These are phyloP conservation scores for Caenorhabditis elegans DNA, from an alignment of 1,140 invertebrate genomes.

Conservation along the genomic window WBcel235 BX284606.5:5271001-5271500, in stretches of 20 bases:
- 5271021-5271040: no score
- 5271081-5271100: no score
- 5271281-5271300: constrained; percentile 97
- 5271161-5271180: no score
- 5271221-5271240: neutral
- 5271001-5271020: no score
- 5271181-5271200: neutral
- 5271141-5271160: no score
- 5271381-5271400: constrained; percentile 93
- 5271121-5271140: no score
- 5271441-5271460: neutral
- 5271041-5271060: no score
- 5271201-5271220: neutral
- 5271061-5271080: no score
- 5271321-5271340: constrained; percentile 45
- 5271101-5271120: no score
- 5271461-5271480: constrained; percentile 9
- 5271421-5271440: neutral
- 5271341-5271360: constrained; percentile 90
- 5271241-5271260: constrained; percentile 75
- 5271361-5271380: constrained; percentile 97
- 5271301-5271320: constrained; percentile 66
- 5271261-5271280: constrained; percentile 94
- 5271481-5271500: constrained; percentile 2
- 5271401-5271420: constrained; percentile 50